A percentile compares a stretch with the other conserved stretches of the same genome.
Evolutionary conservation across 2,888 invertebrate species (phyloP).

Genomic region (Drosophila pseudotalamancana): DNA sequence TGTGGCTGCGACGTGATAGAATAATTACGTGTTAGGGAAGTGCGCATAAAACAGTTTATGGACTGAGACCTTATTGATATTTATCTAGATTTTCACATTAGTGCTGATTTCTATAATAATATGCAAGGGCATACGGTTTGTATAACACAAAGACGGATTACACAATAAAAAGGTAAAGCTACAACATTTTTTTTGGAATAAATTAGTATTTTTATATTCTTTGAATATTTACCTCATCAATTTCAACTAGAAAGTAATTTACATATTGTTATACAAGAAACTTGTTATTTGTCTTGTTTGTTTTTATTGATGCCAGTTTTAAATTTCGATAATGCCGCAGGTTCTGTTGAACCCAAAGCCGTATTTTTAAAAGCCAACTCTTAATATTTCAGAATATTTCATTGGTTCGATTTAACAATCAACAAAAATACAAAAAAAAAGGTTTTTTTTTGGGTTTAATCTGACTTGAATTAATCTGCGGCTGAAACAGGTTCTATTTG

Average conservation of each 20-base stretch:
- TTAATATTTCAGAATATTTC: slow-evolving; percentile 10
- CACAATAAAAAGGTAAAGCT: background rate
- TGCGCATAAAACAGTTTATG: slow-evolving; percentile 32
- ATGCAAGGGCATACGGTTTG: slow-evolving; percentile 13
- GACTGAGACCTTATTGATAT: background rate
- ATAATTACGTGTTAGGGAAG: slow-evolving; percentile 47
- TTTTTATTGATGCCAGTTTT: slow-evolving; percentile 3
- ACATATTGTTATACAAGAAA: slow-evolving; percentile 26
- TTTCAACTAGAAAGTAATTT: slow-evolving; percentile 33
- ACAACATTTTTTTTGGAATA: background rate
- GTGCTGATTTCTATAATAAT: slow-evolving; percentile 3
- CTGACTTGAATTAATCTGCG: too few relatives aligned
- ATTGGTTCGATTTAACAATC: background rate
- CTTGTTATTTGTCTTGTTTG: slow-evolving; percentile 28
- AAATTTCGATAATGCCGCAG: slow-evolving; percentile 39
- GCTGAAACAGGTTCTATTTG: slow-evolving; percentile 34
- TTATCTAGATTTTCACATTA: background rate
- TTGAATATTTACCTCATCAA: background rate
- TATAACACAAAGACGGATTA: background rate
- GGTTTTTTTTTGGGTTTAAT: slow-evolving; percentile 7
- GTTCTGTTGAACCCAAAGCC: slow-evolving; percentile 35
- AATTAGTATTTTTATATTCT: background rate
- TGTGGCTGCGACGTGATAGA: slow-evolving; percentile 38
- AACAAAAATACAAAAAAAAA: slow-evolving; percentile 1
- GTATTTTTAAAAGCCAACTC: slow-evolving; percentile 19